phyloP scores from a whole-genome alignment of 1,140 invertebrate species.

The Drosophila funebris region DNA sequence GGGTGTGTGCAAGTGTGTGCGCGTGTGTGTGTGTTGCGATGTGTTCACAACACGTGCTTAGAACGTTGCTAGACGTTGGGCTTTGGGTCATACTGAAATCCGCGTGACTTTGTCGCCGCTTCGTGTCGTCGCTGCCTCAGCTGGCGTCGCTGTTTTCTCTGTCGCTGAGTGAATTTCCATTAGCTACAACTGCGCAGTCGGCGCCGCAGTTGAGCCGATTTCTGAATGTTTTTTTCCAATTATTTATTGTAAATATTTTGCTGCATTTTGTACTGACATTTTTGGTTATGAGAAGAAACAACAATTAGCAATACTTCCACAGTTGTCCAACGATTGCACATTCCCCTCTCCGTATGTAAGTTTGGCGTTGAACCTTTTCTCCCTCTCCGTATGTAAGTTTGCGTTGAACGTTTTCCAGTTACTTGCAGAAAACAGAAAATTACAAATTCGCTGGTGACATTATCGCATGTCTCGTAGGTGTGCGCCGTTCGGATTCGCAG shows the following conservation, averaged over 20 bases:
- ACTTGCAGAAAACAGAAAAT: slow-evolving; percentile 69
- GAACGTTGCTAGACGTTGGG: slow-evolving; percentile 81
- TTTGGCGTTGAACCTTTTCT: too few relatives aligned
- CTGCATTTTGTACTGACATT: slow-evolving; percentile 32
- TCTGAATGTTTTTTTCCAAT: not conserved
- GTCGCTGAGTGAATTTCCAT: slow-evolving; percentile 10
- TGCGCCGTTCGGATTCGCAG: not conserved
- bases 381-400: slow-evolving; percentile 52
- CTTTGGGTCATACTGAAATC: slow-evolving; percentile 83
- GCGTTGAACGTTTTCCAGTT: slow-evolving; percentile 26
- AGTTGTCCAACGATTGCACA: not conserved
- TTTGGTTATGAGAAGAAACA: too few relatives aligned
- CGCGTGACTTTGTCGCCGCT: slow-evolving; percentile 77
- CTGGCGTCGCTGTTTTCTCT: not conserved
- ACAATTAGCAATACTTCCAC: not conserved
- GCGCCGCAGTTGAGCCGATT: not conserved
- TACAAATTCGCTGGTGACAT: slow-evolving; percentile 20
- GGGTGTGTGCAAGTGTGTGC: slow-evolving; percentile 15
- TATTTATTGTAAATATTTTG: slow-evolving; percentile 25
- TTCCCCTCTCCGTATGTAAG: slow-evolving; percentile 53
- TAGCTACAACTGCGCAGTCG: slow-evolving; percentile 11
- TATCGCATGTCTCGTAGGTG: slow-evolving; percentile 14
- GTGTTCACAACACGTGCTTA: slow-evolving; percentile 83
- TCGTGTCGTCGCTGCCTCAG: slow-evolving; percentile 2
- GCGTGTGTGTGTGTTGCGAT: slow-evolving; percentile 46